Base-by-base conservation (phyloP, 1,140 invertebrate genomes). In the Listronotus oregonensis region DNA sequence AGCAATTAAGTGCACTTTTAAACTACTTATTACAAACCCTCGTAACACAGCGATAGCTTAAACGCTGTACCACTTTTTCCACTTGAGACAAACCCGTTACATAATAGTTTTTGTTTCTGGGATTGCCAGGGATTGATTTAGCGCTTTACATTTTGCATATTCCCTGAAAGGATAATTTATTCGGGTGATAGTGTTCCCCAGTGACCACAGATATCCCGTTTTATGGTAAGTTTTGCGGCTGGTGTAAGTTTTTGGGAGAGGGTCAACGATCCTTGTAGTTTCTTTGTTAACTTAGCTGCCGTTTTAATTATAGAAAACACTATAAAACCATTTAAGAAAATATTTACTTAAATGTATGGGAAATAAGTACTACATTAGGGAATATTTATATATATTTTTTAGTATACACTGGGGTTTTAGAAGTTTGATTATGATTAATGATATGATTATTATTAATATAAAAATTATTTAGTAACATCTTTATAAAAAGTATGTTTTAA, bases 41-140 rank as follows among this genome's bases (percentile, higher is more conserved):
- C 51, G 31, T 37, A 37, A 37, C 34, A 37, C 11, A 12, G 8
- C 11, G 8, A 12, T 37, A 37, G 11, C 34, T 5, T 37, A 37
- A 37, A 37, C 8, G 34, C 34, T 37, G 32, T 54, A 39, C 7
- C 14, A 34, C 51, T 15, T 10, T 39, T 21, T 14, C 32, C 2
- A 37, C 14, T 54, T 39, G 27, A 54, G 10, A 15, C 51, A 15
- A 32, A 21, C 42, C 17, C 11, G 40, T 27, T 47, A 59, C 43
- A 49, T 59, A 40, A 54, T 18, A 59, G 56, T 59, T 59, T 59
- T 59, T 59, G 56, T 49, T 49, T 34, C 43, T 56, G 39, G 54
- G 54, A 59, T 56, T 59, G n/a, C 31, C 44, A n/a, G 11, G 56
- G 56, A 59, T 59, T 59, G 56, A 59, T 59, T 59, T 59, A 59